phyloP scores from a whole-genome alignment of 2,797 vertebrate genomes.

The Fratercula arctica region DNA sequence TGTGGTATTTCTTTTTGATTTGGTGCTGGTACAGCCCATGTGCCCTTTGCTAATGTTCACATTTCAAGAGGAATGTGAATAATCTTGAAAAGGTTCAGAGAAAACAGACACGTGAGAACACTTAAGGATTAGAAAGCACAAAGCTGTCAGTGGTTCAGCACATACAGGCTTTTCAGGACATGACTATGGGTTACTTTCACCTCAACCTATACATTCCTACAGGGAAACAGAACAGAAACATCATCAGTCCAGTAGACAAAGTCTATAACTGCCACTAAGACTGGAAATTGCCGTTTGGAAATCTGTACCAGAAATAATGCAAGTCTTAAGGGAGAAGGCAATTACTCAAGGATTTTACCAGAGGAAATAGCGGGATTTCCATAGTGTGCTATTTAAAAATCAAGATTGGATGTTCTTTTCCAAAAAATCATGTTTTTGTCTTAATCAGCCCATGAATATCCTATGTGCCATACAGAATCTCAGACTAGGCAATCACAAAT shows the following conservation, averaged over 20 bases:
- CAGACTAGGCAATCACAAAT: neutral
- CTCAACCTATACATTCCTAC: neutral
- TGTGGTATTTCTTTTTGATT: neutral
- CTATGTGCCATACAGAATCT: neutral
- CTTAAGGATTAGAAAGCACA: neutral
- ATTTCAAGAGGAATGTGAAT: neutral
- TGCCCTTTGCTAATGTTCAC: neutral
- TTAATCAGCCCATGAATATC: neutral
- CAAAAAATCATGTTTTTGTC: neutral
- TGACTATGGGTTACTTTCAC: neutral
- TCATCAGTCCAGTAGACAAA: neutral
- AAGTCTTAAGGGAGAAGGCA: neutral
- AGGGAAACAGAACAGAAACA: neutral
- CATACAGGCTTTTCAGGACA: neutral
- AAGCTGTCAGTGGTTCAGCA: neutral
- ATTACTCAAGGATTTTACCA: neutral
- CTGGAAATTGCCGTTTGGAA: neutral
- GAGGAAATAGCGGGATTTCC: neutral
- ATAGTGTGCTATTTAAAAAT: neutral
- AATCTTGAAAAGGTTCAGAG: neutral
- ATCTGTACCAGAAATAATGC: neutral
- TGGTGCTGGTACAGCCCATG: accelerated
- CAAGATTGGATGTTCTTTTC: neutral
- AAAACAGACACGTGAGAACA: neutral
- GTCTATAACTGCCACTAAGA: neutral